These are phyloP conservation scores for Bryconaethiops microstoma DNA, from an alignment of 2,797 vertebrate genomes.

Conservation along the genomic window DNA sequence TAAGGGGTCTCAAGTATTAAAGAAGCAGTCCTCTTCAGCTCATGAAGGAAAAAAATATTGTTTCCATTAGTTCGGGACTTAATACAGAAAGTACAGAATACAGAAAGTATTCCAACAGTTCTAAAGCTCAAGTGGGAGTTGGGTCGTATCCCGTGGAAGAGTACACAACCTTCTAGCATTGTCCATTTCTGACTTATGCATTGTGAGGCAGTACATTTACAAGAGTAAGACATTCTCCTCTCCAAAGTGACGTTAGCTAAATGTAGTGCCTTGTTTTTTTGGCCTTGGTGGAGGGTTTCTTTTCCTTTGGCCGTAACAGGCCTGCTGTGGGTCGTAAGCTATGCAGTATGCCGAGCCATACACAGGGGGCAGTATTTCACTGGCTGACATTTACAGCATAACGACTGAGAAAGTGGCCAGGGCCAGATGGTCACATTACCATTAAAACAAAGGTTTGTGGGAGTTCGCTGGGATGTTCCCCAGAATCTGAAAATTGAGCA, in stretches of 20 bases:
- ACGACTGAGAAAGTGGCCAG: background rate
- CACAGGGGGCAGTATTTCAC: conserved; percentile 52
- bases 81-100: conserved; percentile 11
- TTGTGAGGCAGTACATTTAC: background rate
- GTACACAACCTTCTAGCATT: background rate
- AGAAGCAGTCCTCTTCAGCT: background rate
- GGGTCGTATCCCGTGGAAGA: too few relatives aligned
- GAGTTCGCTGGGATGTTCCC: conserved; percentile 28
- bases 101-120: background rate
- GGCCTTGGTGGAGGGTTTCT: conserved; percentile 16
- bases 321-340: conserved; percentile 14
- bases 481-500: conserved; percentile 17
- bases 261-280: conserved; percentile 22
- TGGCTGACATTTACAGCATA: conserved; percentile 31
- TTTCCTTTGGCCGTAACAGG: conserved; percentile 21
- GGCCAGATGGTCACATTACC: conserved; percentile 25
- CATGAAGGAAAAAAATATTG: background rate
- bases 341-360: background rate
- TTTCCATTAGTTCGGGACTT: background rate
- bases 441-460: conserved; percentile 22
- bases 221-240: conserved; percentile 8
- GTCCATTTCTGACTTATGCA: background rate
- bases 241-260: conserved; percentile 25
- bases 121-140: background rate
- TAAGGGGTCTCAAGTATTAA: background rate